Conservation (phyloP, 1,140 invertebrate genomes). For the Heterodera schachtii region DNA sequence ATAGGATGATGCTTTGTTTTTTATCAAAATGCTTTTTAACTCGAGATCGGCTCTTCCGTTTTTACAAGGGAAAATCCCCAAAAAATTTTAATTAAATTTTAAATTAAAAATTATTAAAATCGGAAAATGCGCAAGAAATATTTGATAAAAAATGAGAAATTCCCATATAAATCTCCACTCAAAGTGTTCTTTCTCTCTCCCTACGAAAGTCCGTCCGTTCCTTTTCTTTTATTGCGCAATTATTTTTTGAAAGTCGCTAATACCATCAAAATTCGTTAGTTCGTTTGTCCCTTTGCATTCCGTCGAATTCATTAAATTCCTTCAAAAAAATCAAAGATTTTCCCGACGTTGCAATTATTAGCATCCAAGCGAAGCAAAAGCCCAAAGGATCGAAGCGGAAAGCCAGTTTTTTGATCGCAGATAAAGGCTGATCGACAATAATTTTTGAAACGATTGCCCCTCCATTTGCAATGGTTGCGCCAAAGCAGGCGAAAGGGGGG, state of each 20-base stretch:
- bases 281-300: background rate
- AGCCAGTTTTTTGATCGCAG: background rate
- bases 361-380: background rate
- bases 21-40: no score
- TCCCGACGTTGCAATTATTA: background rate
- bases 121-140: no score
- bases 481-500: background rate
- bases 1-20: no score
- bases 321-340: background rate
- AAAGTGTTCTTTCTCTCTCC: no score
- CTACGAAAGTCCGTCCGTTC: no score
- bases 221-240: background rate
- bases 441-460: background rate
- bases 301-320: background rate
- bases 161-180: no score
- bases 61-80: no score
- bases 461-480: no score
- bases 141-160: no score
- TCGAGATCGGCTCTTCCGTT: no score
- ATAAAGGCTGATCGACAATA: background rate
- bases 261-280: background rate
- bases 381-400: background rate
- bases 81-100: no score
- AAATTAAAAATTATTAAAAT: no score
- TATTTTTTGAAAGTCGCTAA: background rate